Base-by-base conservation (phyloP, 2,113 vertebrate species). In the Trematomus loennbergii region DNA sequence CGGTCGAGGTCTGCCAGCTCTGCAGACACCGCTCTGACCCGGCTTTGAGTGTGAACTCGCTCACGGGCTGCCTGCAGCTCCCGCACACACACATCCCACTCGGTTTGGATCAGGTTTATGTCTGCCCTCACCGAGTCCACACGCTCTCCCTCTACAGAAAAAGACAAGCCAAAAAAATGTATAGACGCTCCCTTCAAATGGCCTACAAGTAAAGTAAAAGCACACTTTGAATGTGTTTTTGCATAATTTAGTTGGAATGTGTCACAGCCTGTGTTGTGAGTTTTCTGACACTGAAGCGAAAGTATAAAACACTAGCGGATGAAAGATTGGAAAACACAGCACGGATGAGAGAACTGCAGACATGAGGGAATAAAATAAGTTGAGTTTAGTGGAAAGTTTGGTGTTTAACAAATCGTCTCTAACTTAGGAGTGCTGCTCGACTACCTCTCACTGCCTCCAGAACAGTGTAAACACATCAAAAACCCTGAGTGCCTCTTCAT, bases 1-100 rank as follows among this genome's bases (percentile, higher is more conserved):
- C 80, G 89, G 71, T 97, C 95, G 75, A 98, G 81, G 4, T 88
- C 92, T 54, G 79, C 84, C 4, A 98, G 88, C 79, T 98, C 94
- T 9, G 87, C 91, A 65, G 94, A 95, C 85, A 95, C 92, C 1
- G 87, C 71, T n/a, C 87, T 94, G 69, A 97, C 89, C 33, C 94
- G 94, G 69, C 96, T 95, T 77, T 95, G 96, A 43, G 94, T 92
- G 20, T 91, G 88, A 55, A 97, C 93, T 71, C 94, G 95, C 70
- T 94, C 94, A 3, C 81, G 12, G 61, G 94, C 69, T 36, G 96
- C 96, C 84, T 95, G 94, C 55, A 97, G 86, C 78, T 93, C 92
- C 72, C 93, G 91, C 22, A 60, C 66, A 11, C 96, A 59, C 20
- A 72, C 90, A 64, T 95, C 96, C 96, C 96, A 98, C 52, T 96